These are phyloP conservation scores for Graphium colonna DNA, from an alignment of 2,888 invertebrate genomes.

Conservation along the genomic window DNA sequence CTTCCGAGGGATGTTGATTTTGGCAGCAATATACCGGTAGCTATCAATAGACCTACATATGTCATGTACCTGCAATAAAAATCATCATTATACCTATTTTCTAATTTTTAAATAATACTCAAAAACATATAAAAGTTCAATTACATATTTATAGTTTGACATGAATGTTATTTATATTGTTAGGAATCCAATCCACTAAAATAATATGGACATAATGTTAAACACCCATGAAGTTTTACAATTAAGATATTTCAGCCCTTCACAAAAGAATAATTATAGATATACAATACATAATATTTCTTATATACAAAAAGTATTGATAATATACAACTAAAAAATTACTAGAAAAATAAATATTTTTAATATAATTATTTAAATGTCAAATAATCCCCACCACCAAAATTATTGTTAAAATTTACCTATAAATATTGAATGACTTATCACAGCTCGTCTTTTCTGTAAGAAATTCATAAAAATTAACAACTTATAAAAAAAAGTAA, in stretches of 20 bases:
- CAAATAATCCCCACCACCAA: slow-evolving; percentile 45
- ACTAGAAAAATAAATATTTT: background rate
- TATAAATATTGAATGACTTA: slow-evolving; percentile 38
- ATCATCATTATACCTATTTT: background rate
- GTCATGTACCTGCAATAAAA: slow-evolving; percentile 84
- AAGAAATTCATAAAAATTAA: slow-evolving; percentile 45
- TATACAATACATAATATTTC: too few species aligned
- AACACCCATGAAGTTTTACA: too few species aligned
- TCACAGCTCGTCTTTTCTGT: slow-evolving; percentile 68
- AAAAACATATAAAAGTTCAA: too few species aligned
- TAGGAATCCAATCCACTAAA: too few species aligned
- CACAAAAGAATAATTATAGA: too few species aligned
- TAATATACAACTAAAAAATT: background rate
- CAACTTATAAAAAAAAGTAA: slow-evolving; percentile 18
- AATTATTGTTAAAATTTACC: slow-evolving; percentile 48
- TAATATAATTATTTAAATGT: background rate
- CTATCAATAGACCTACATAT: slow-evolving; percentile 90
- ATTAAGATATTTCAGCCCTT: too few species aligned
- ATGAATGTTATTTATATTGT: too few species aligned
- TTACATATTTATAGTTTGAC: too few species aligned
- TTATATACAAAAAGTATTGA: too few species aligned
- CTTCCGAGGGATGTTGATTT: slow-evolving; percentile 88
- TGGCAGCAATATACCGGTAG: slow-evolving; percentile 92
- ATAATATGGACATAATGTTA: too few species aligned
- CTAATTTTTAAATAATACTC: background rate